Evolutionary conservation across 92 coral and sea anemone species (phyloP).

Genomic region (Hydrozoanthus gracilis): DNA sequence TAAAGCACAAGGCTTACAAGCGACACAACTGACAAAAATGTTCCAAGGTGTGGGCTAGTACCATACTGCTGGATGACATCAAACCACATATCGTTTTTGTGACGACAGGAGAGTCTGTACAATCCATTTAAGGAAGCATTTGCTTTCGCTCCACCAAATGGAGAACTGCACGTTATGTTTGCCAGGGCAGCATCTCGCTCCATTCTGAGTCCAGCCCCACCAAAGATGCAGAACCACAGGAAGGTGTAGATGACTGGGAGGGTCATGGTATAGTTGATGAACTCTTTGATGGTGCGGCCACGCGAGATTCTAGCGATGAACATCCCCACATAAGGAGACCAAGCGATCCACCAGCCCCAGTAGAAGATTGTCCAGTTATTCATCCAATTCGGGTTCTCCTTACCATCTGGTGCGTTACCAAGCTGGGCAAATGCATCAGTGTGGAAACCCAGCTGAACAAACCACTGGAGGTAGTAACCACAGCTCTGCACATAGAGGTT

Average conservation of each 20-base stretch:
- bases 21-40: constrained; percentile 73
- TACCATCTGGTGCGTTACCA: constrained; percentile 86
- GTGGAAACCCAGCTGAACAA: constrained; percentile 85
- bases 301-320: constrained; percentile 86
- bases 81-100: constrained; percentile 79
- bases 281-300: constrained; percentile 85
- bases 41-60: constrained; percentile 51
- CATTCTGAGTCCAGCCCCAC: constrained; percentile 78
- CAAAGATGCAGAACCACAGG: constrained; percentile 92
- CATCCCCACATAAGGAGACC: constrained; percentile 96
- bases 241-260: constrained; percentile 82
- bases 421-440: constrained; percentile 94
- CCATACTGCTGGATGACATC: constrained; percentile 80
- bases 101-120: constrained; percentile 83
- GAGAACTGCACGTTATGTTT: constrained; percentile 64
- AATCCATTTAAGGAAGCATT: constrained; percentile 64
- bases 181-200: constrained; percentile 75
- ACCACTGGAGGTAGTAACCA: constrained; percentile 90
- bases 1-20: constrained; percentile 75
- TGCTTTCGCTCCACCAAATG: constrained; percentile 71
- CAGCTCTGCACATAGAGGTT: constrained; percentile 75
- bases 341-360: constrained; percentile 99
- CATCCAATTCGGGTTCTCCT: constrained; percentile 83
- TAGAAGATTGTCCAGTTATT: constrained; percentile 94
- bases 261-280: constrained; percentile 82